Evolutionary conservation across 2,797 vertebrate species (phyloP).

Genomic region (Chelmon rostratus): DNA sequence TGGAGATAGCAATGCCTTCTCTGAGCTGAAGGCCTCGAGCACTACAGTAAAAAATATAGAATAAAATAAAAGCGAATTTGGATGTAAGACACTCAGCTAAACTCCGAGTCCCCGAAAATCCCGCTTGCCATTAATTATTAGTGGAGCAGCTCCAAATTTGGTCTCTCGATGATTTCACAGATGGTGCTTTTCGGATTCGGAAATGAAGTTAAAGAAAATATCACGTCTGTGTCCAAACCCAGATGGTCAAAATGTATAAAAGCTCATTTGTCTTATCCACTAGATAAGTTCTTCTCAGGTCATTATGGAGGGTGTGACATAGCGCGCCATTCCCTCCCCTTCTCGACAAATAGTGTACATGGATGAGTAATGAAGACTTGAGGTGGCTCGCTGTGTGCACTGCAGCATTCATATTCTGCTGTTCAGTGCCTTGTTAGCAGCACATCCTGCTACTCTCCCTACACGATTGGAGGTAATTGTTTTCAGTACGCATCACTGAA

Average conservation of each 20-base stretch:
- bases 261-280: constrained; percentile 27
- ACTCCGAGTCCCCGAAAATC: constrained; percentile 48
- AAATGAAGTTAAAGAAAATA: constrained; percentile 20
- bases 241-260: neutral
- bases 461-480: constrained; percentile 65
- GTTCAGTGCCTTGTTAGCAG: constrained; percentile 70
- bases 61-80: constrained; percentile 46
- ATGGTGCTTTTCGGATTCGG: constrained; percentile 38
- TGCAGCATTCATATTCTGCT: constrained; percentile 51
- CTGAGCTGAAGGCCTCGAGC: constrained; percentile 27
- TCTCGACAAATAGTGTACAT: constrained; percentile 21
- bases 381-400: constrained; percentile 40
- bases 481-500: constrained; percentile 60
- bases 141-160: constrained; percentile 43
- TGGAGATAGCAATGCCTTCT: constrained; percentile 17
- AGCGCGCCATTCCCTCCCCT: constrained; percentile 4
- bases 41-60: neutral
- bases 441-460: constrained; percentile 45
- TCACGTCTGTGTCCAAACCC: neutral
- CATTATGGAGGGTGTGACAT: constrained; percentile 5
- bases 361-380: constrained; percentile 62
- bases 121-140: constrained; percentile 63
- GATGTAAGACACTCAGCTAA: constrained; percentile 39
- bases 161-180: constrained; percentile 57
- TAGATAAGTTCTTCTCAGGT: neutral